Evolutionary conservation across 2,888 invertebrate genomes (phyloP), one percentile per base, ranked within the genome.

Genomic region (Apamea crenata): DNA sequence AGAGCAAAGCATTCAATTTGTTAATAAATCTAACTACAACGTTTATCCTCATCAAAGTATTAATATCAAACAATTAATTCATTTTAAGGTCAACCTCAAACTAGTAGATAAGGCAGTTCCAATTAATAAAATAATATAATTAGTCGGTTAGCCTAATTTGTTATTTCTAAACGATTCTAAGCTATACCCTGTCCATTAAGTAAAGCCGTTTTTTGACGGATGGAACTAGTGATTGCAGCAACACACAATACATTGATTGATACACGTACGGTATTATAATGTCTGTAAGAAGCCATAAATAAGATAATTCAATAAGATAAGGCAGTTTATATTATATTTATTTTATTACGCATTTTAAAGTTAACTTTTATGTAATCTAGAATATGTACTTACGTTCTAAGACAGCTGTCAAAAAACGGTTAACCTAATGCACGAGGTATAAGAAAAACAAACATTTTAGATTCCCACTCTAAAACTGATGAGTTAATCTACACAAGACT

Each of bases 61-160:
- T 29, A 12, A 32, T 32, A 32, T 65, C 10, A 21, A 36, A 21
- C 12, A 32, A 65, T 21, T 61, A 59, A n/a, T 16, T 61, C 0
- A 6, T 14, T 32, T 61, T 8, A 21, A 44, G 7, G 25, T 40
- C 36, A 82, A 67, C 40, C 56, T 8, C 18, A 81, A 70, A 63
- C 44, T 25, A 59, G 1, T 36, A 36, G 25, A 56, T 66, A 56
- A 25, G 12, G n/a, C 29, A 29, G 16, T 25, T 32, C 29, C 59
- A 59, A 80, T 82, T 21, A 66, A 44, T 70, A 29, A 70, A 56
- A 29, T 47, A 61, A 29, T 3, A 8, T 29, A 59, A 53, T 32
- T 14, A 40, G 50, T 21, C 12, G 6, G 16, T 21, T 21, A 50
- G 16, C 29, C 50, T 76, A 40, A 50, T 32, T 40, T 50, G 1